phyloP scores from a whole-genome alignment of 2,888 invertebrate genomes.

The Mermis nigrescens region DNA sequence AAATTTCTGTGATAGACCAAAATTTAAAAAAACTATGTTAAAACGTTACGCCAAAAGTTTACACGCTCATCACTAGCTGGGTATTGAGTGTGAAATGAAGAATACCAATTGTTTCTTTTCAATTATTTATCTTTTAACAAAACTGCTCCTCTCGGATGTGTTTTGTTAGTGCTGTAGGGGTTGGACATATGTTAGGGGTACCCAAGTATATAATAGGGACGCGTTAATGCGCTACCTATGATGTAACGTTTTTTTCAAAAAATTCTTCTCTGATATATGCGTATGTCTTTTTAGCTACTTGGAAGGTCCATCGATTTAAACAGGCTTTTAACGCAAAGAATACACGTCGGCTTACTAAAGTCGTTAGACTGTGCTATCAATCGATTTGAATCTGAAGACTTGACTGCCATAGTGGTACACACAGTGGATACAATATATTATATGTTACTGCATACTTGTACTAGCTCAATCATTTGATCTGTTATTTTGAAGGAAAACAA shows the following conservation, averaged over 20 bases:
- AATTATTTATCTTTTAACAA: neutral
- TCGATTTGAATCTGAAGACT: conserved; percentile 86
- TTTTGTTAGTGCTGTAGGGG: too few relatives aligned
- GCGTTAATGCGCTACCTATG: too few relatives aligned
- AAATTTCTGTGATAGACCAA: too few relatives aligned
- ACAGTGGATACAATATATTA: too few relatives aligned
- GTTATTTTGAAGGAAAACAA: too few relatives aligned
- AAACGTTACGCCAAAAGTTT: too few relatives aligned
- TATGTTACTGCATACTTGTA: too few relatives aligned
- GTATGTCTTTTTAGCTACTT: conserved; percentile 42
- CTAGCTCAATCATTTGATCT: too few relatives aligned
- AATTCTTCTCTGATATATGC: neutral
- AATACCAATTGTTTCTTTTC: neutral
- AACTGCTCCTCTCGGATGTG: neutral
- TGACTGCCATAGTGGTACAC: conserved; percentile 80
- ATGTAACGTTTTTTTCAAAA: neutral
- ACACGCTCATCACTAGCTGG: too few relatives aligned
- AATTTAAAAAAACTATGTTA: neutral
- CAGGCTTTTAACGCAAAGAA: conserved; percentile 71
- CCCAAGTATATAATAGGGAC: too few relatives aligned
- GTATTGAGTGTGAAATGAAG: neutral
- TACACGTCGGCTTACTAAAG: conserved; percentile 85
- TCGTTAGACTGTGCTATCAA: conserved; percentile 83
- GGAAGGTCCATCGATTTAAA: conserved; percentile 89
- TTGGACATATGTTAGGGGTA: too few relatives aligned